A percentile compares a stretch with the other conserved stretches of the same genome.
Evolutionary conservation across 2,113 vertebrate genomes (phyloP).

Genomic region (Corvus moneduloides): DNA sequence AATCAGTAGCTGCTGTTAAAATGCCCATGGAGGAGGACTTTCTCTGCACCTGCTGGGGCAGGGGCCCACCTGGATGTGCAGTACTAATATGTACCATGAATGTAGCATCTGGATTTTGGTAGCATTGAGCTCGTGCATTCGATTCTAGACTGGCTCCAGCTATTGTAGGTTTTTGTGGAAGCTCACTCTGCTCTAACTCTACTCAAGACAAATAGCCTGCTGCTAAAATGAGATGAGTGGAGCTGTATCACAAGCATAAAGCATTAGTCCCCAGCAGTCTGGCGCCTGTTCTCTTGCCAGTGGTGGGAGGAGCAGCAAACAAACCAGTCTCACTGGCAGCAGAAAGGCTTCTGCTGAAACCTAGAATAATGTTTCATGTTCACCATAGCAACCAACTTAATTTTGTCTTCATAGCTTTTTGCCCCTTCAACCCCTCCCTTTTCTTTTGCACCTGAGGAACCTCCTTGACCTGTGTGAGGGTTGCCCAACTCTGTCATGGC

Average conservation of each 20-base stretch:
- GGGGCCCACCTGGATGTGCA: neutral
- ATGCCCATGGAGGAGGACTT: neutral
- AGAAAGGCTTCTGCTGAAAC: slow-evolving; percentile 3
- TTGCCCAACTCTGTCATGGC: neutral
- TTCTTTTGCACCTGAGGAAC: neutral
- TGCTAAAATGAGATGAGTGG: neutral
- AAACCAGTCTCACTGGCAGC: neutral
- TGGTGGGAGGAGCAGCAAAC: neutral
- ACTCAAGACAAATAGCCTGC: neutral
- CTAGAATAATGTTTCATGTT: neutral
- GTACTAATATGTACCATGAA: neutral
- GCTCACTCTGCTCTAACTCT: neutral
- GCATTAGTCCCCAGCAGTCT: neutral
- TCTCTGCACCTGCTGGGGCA: neutral
- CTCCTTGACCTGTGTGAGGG: neutral
- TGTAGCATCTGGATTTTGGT: neutral
- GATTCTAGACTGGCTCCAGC: neutral
- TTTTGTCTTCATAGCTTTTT: neutral
- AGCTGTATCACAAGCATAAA: neutral
- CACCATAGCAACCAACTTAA: neutral
- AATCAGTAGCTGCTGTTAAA: neutral
- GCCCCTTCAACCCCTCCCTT: neutral
- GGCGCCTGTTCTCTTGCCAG: neutral
- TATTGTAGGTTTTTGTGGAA: neutral
- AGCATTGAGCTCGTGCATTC: fast-evolving